Evolutionary conservation across 92 coral and sea anemone species (phyloP).

Genomic region (Palythoa heliodiscus): DNA sequence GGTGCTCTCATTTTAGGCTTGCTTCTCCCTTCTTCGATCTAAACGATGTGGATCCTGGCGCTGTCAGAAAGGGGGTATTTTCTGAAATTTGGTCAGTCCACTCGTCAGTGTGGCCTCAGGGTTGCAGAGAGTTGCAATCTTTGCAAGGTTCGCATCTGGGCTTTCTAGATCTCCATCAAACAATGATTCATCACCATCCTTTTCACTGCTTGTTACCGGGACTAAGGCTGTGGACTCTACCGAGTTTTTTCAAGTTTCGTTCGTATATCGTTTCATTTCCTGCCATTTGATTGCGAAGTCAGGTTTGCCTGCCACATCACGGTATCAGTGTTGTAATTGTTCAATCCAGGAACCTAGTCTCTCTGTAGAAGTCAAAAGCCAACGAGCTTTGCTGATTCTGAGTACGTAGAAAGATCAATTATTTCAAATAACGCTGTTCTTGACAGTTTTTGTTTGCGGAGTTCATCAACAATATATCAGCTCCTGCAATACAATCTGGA

Average conservation of each 20-base stretch:
- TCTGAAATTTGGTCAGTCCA: conserved; percentile 33
- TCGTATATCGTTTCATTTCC: neutral
- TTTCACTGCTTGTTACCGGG: conserved; percentile 36
- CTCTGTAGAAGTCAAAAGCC: conserved; percentile 29
- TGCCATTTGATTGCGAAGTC: conserved; percentile 16
- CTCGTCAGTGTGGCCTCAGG: conserved; percentile 40
- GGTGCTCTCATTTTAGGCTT: conserved; percentile 37
- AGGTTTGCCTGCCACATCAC: neutral
- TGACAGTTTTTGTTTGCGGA: conserved; percentile 3
- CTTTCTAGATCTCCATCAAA: conserved; percentile 20
- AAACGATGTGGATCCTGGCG: conserved; percentile 41
- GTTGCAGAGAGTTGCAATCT: conserved; percentile 37
- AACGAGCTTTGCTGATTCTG: conserved; percentile 6
- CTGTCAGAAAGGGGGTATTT: conserved; percentile 39
- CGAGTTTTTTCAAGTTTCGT: too few relatives aligned
- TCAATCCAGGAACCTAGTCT: conserved; percentile 11
- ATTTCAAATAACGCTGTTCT: conserved; percentile 18
- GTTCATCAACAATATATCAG: conserved; percentile 22
- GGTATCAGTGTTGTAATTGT: neutral
- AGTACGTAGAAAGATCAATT: neutral
- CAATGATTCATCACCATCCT: conserved; percentile 24
- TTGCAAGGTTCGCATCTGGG: conserved; percentile 37
- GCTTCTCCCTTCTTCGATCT: conserved; percentile 38
- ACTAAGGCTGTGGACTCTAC: too few relatives aligned
- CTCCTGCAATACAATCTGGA: neutral